Conservation (phyloP, 2,113 vertebrate species). For the Pardalotus punctatus region DNA sequence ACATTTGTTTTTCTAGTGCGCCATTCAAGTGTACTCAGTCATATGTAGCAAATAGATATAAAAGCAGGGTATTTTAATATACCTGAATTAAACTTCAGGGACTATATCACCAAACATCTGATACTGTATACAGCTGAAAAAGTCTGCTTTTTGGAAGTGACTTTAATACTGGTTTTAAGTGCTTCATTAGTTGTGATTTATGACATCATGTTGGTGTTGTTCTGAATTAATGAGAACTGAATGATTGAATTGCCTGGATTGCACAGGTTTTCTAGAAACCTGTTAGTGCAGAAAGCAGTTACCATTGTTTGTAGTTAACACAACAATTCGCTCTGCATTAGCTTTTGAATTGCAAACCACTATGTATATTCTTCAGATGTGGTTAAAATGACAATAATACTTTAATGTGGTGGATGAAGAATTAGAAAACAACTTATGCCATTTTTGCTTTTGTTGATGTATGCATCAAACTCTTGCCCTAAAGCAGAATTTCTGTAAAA, state of each 20-base stretch:
- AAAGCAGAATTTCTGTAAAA: background rate
- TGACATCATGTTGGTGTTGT: background rate
- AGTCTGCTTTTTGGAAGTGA: background rate
- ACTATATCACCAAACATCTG: background rate
- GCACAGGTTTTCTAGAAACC: background rate
- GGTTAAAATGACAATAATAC: background rate
- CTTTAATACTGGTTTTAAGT: background rate
- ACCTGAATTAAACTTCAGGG: background rate
- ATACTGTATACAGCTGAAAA: background rate
- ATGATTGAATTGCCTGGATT: background rate
- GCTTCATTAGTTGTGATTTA: background rate
- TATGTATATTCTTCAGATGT: background rate
- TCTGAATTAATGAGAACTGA: background rate
- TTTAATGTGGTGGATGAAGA: background rate
- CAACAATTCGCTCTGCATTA: background rate
- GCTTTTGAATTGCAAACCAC: background rate
- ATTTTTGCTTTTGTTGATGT: background rate
- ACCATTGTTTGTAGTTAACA: background rate
- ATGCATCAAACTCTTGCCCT: background rate
- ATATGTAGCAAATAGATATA: background rate
- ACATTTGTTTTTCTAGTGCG: background rate
- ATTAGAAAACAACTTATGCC: background rate
- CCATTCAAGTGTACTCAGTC: background rate
- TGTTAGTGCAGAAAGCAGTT: background rate
- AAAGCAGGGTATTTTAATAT: background rate